Percentiles rank a stretch among this genome's conserved stretches.
Evolutionary conservation across 2,888 invertebrate species (phyloP).

Genomic region (Chrysodeixis includens): DNA sequence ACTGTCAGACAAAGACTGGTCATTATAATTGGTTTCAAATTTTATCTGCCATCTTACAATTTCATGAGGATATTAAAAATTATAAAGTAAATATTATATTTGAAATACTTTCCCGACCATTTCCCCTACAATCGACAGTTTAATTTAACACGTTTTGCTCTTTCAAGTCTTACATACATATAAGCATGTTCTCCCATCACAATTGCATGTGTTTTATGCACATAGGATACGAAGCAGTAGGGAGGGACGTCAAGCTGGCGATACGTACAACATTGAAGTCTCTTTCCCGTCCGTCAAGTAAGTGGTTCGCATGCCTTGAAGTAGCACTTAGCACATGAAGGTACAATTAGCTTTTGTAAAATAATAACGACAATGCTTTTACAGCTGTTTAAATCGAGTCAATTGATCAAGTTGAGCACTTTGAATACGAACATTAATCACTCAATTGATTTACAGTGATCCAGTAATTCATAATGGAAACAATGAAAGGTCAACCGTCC

Average conservation of each 20-base stretch:
- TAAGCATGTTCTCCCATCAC: slow-evolving; percentile 84
- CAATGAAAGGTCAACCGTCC: slow-evolving; percentile 95
- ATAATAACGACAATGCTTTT: slow-evolving; percentile 38
- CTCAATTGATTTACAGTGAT: slow-evolving; percentile 90
- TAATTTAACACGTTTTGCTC: neutral
- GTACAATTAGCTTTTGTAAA: slow-evolving; percentile 36
- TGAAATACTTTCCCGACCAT: neutral
- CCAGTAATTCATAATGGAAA: slow-evolving; percentile 96
- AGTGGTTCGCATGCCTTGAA: slow-evolving; percentile 84
- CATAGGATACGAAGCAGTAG: slow-evolving; percentile 92
- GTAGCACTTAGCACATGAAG: slow-evolving; percentile 64
- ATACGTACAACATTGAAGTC: slow-evolving; percentile 97
- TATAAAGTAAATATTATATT: neutral
- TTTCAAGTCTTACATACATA: slow-evolving; percentile 49
- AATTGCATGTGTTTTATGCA: slow-evolving; percentile 87
- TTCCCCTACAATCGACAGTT: neutral
- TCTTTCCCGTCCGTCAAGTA: slow-evolving; percentile 98
- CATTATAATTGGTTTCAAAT: too few relatives aligned
- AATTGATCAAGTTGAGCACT: neutral
- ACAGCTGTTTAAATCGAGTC: neutral
- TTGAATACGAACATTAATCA: neutral
- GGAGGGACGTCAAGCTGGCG: slow-evolving; percentile 95
- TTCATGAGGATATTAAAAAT: too few relatives aligned
- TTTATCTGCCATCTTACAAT: too few relatives aligned
- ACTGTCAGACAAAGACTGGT: neutral